Evolutionary conservation across 2,888 invertebrate genomes (phyloP).

Genomic region (Zhengitettix transpicula): DNA sequence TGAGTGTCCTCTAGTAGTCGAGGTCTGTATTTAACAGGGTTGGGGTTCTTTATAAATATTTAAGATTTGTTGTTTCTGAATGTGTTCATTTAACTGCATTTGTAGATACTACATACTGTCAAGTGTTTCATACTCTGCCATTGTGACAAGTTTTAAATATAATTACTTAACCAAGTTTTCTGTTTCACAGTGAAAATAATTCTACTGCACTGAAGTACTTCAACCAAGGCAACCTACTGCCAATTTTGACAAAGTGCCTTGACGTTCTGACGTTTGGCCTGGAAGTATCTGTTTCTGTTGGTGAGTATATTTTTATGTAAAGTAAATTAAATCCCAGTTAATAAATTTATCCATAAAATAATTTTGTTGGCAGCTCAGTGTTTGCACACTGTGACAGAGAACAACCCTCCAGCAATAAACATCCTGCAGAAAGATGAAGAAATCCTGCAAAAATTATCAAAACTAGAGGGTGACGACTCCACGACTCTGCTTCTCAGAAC

Average conservation of each 20-base stretch:
- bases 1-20: slow-evolving; percentile 16
- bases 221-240: slow-evolving; percentile 43
- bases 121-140: too few relatives aligned
- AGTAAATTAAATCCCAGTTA: background rate
- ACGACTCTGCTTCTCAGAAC: slow-evolving; percentile 30
- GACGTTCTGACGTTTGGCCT: slow-evolving; percentile 37
- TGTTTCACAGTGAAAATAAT: slow-evolving; percentile 24
- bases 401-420: slow-evolving; percentile 40
- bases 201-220: slow-evolving; percentile 44
- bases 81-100: too few relatives aligned
- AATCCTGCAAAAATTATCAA: slow-evolving; percentile 5
- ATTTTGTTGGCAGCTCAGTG: slow-evolving; percentile 43
- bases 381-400: slow-evolving; percentile 52
- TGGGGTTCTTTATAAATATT: too few relatives aligned
- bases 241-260: slow-evolving; percentile 40
- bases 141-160: too few relatives aligned
- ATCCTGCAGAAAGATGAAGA: slow-evolving; percentile 32
- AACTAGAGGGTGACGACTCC: slow-evolving; percentile 20
- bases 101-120: too few relatives aligned
- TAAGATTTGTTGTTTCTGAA: too few relatives aligned
- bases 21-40: too few relatives aligned
- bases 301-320: slow-evolving; percentile 15
- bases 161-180: background rate
- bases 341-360: slow-evolving; percentile 3
- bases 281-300: slow-evolving; percentile 25